Percentiles rank a stretch among this genome's conserved stretches.
These are phyloP conservation scores for Trissolcus japonicus DNA, from an alignment of 2,888 invertebrate species.

Conservation along the genomic window DNA sequence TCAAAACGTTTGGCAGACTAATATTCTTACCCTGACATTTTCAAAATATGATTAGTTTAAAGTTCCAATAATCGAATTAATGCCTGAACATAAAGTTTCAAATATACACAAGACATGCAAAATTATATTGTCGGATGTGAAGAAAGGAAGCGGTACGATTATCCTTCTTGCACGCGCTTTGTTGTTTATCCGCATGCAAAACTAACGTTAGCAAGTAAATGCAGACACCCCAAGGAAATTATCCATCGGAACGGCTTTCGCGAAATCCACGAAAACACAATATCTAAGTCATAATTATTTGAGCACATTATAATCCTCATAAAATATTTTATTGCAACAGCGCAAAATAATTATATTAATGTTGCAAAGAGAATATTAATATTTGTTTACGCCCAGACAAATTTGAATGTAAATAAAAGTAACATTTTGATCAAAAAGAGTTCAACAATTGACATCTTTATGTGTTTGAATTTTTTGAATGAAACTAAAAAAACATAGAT, in stretches of 20 bases:
- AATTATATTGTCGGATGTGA: constrained; percentile 18
- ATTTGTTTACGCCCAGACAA: no score
- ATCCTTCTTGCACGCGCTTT: constrained; percentile 19
- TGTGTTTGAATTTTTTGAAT: no score
- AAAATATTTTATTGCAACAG: neutral
- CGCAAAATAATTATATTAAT: no score
- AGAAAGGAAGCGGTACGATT: constrained; percentile 27
- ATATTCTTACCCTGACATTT: no score
- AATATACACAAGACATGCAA: constrained; percentile 11
- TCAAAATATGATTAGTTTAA: no score
- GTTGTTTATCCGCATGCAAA: constrained; percentile 9
- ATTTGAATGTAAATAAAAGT: no score
- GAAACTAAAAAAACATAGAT: no score
- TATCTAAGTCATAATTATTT: neutral
- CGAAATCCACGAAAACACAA: constrained; percentile 11
- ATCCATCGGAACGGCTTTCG: constrained; percentile 16
- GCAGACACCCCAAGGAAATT: constrained; percentile 36
- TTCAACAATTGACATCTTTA: no score
- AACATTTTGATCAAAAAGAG: no score
- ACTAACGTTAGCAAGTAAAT: constrained; percentile 21
- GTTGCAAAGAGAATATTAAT: no score
- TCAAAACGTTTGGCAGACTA: no score
- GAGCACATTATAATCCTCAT: neutral
- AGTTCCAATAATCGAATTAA: neutral
- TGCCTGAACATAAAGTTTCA: constrained; percentile 10